phyloP scores from a whole-genome alignment of 1,140 invertebrate genomes.

The Macrosteles quadrilineatus region DNA sequence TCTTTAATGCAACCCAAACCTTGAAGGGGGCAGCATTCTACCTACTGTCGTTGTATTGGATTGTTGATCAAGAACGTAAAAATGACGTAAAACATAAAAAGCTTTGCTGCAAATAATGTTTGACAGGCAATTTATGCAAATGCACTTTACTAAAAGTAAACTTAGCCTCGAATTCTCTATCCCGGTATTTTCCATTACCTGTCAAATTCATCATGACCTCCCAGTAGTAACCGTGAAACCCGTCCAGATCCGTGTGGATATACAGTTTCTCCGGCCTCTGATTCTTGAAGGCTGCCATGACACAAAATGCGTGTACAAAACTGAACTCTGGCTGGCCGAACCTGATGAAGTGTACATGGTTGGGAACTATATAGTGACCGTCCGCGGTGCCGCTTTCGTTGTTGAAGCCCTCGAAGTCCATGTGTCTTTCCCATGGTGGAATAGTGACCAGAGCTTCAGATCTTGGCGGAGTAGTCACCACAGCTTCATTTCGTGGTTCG shows the following conservation, averaged over 20 bases:
- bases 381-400: slow-evolving; percentile 36
- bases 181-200: too few relatives aligned
- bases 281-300: slow-evolving; percentile 38
- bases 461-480: too few relatives aligned
- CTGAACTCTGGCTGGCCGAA: slow-evolving; percentile 26
- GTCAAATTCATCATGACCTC: slow-evolving; percentile 28
- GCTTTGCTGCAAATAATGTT: too few relatives aligned
- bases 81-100: too few relatives aligned
- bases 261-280: slow-evolving; percentile 40
- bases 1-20: too few relatives aligned
- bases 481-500: not conserved
- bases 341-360: slow-evolving; percentile 39
- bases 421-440: slow-evolving; percentile 13
- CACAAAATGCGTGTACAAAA: slow-evolving; percentile 35
- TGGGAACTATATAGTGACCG: slow-evolving; percentile 40
- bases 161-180: too few relatives aligned
- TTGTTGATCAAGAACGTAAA: too few relatives aligned
- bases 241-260: slow-evolving; percentile 37
- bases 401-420: slow-evolving; percentile 38
- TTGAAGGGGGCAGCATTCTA: too few relatives aligned
- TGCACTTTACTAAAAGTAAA: too few relatives aligned
- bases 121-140: too few relatives aligned
- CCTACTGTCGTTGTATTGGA: too few relatives aligned
- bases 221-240: slow-evolving; percentile 39
- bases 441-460: not conserved